Conservation (phyloP, 37 sponge, comb jelly and placozoan genomes). For the Spongilla lacustris region DNA sequence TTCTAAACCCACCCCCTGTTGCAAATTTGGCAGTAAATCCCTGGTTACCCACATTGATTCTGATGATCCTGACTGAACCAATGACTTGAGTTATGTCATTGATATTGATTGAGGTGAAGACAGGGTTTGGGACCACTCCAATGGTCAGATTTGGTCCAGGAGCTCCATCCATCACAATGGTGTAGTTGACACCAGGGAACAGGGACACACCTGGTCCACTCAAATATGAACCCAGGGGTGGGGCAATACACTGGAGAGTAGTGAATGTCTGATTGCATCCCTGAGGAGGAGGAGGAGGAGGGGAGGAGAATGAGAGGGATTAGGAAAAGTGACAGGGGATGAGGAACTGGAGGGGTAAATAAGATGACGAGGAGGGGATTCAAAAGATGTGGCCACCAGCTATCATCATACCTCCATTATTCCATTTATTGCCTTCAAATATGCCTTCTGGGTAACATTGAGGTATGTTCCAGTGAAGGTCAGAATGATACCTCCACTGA, state of each 20-base stretch:
- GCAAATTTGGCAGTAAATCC: background rate
- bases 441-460: conserved; percentile 39
- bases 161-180: conserved; percentile 28
- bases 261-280: background rate
- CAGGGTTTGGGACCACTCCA: background rate
- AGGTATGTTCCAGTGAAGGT: conserved; percentile 54
- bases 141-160: conserved; percentile 14
- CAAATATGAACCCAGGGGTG: background rate
- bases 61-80: background rate
- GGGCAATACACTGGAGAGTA: background rate
- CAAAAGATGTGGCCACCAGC: no score
- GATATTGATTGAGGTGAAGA: background rate
- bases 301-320: background rate
- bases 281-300: no score
- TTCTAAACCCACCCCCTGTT: no score
- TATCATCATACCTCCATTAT: no score
- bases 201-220: background rate
- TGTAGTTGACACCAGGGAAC: conserved; percentile 1
- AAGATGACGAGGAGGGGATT: no score
- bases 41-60: background rate
- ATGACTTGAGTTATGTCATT: background rate
- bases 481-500: conserved; percentile 62
- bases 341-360: no score
- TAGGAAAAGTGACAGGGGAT: no score
- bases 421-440: conserved; percentile 21